Percentiles rank a stretch among this genome's conserved stretches.
Evolutionary conservation across 1,140 invertebrate genomes (phyloP).

Genomic region (Harlomillsia oculata): DNA sequence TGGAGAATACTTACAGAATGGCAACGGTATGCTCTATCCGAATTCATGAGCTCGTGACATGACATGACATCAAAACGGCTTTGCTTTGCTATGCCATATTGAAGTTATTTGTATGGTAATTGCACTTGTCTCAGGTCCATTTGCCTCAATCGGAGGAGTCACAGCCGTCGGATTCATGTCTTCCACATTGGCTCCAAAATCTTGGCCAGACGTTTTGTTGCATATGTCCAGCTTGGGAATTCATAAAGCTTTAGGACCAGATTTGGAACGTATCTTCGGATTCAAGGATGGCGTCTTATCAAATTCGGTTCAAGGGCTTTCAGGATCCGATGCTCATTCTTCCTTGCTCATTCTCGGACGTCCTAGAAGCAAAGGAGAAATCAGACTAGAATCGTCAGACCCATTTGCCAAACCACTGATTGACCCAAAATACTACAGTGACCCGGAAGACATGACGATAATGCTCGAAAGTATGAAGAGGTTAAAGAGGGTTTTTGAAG

Average conservation of each 20-base stretch:
- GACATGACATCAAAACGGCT: too few relatives aligned
- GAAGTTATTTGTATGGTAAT: too few relatives aligned
- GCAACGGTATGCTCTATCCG: too few relatives aligned
- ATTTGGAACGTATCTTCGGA: conserved; percentile 4
- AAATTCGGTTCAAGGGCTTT: conserved; percentile 7
- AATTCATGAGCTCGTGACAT: too few relatives aligned
- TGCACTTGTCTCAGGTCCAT: too few relatives aligned
- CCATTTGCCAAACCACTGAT: conserved; percentile 56
- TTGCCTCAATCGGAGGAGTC: neutral
- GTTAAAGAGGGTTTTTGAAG: conserved; percentile 11
- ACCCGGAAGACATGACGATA: conserved; percentile 50
- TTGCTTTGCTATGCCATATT: too few relatives aligned
- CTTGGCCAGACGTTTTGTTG: conserved; percentile 80
- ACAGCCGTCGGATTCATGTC: conserved; percentile 43
- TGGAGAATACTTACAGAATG: too few relatives aligned
- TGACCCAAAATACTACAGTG: conserved; percentile 62
- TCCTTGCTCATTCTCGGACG: conserved; percentile 5
- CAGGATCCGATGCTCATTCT: conserved; percentile 19
- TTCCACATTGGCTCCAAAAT: conserved; percentile 77
- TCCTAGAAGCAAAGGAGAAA: conserved; percentile 56
- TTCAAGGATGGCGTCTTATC: conserved; percentile 8
- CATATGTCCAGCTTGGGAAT: conserved; percentile 4
- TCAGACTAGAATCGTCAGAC: conserved; percentile 53
- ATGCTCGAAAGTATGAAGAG: conserved; percentile 43
- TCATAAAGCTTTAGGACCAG: neutral